Evolutionary conservation across 2,888 invertebrate genomes (phyloP).

Genomic region (Aspidiotus rigidus): DNA sequence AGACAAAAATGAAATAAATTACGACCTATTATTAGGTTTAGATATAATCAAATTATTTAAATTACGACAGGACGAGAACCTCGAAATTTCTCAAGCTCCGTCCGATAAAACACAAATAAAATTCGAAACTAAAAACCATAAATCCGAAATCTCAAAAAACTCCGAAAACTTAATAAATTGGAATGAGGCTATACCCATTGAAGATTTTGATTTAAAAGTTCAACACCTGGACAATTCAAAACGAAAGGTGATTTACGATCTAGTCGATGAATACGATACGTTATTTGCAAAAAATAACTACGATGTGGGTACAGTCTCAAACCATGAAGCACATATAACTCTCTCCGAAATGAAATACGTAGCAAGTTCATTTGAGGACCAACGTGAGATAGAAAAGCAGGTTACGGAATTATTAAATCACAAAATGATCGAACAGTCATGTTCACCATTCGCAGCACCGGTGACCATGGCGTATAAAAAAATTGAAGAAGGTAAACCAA

Average conservation of each 20-base stretch:
- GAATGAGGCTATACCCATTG: too few species aligned
- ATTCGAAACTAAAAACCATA: too few species aligned
- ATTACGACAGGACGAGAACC: too few species aligned
- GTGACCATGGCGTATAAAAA: neutral
- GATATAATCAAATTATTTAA: neutral
- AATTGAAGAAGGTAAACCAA: neutral
- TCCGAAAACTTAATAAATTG: neutral
- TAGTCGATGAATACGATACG: too few species aligned
- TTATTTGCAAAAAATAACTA: too few species aligned
- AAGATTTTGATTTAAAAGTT: conserved; percentile 1
- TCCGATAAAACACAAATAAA: neutral
- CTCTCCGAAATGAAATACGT: neutral
- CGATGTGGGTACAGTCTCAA: too few species aligned
- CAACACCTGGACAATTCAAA: neutral
- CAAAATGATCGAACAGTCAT: too few species aligned
- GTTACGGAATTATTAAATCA: conserved; percentile 1
- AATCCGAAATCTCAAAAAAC: neutral
- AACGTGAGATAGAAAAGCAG: neutral
- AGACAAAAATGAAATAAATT: too few species aligned
- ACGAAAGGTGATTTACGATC: neutral
- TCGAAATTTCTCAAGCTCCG: too few species aligned
- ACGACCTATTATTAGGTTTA: conserved; percentile 1
- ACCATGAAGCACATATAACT: conserved; percentile 2
- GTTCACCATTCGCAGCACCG: too few species aligned
- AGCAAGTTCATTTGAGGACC: too few species aligned